Evolutionary conservation across 2,113 vertebrate genomes (phyloP).

Genomic region (Ovis aries): ARS-UI_Ramb_v3.0 NC_056063.1:57691501-57692000

Average conservation of each 20-base stretch:
- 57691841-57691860: neutral
- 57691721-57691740: neutral
- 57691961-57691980: neutral
- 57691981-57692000: neutral
- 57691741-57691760: neutral
- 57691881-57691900: neutral
- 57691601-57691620: neutral
- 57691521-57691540: neutral
- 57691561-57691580: neutral
- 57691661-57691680: neutral
- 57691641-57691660: neutral
- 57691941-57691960: neutral
- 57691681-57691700: neutral
- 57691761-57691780: neutral
- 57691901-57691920: neutral
- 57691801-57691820: neutral
- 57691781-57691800: neutral
- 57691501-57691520: neutral
- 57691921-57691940: neutral
- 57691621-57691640: neutral
- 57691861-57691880: neutral
- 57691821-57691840: neutral
- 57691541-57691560: neutral
- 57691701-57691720: neutral
- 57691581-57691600: neutral